A percentile compares a stretch with the other conserved stretches of the same genome.
phyloP scores from a whole-genome alignment of 1,140 invertebrate genomes.

The Ridgeia piscesae region DNA sequence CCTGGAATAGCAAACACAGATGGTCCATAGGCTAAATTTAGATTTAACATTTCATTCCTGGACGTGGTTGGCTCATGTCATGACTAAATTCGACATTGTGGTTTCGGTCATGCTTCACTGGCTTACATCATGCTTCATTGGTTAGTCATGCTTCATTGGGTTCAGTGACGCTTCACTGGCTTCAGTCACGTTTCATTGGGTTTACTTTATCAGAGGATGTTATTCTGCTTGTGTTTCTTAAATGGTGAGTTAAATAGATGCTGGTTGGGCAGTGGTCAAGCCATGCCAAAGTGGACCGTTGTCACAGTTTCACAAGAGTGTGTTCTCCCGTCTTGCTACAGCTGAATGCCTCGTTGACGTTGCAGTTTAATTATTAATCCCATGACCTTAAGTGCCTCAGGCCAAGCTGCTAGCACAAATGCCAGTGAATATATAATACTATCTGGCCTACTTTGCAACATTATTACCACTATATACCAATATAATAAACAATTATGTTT shows the following conservation, averaged over 20 bases:
- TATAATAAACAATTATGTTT: too few species aligned
- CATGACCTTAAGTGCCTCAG: not conserved
- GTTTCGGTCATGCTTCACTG: too few species aligned
- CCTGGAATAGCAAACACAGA: slow-evolving; percentile 18
- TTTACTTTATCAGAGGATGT: not conserved
- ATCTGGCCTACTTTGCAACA: not conserved
- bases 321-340: not conserved
- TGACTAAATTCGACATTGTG: too few species aligned
- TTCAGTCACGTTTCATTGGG: not conserved
- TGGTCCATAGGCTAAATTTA: too few species aligned
- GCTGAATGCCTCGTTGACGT: not conserved
- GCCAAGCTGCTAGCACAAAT: not conserved
- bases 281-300: not conserved
- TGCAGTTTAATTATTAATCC: not conserved
- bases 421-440: not conserved
- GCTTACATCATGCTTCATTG: not conserved
- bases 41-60: not conserved
- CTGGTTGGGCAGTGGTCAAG: not conserved
- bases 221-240: not conserved
- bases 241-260: not conserved
- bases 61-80: not conserved
- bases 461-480: not conserved
- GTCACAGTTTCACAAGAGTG: not conserved
- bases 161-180: not conserved
- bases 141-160: not conserved